Evolutionary conservation across 2,113 vertebrate genomes (phyloP), one percentile per base, ranked within the genome.

Genomic region (Upupa epops): DNA sequence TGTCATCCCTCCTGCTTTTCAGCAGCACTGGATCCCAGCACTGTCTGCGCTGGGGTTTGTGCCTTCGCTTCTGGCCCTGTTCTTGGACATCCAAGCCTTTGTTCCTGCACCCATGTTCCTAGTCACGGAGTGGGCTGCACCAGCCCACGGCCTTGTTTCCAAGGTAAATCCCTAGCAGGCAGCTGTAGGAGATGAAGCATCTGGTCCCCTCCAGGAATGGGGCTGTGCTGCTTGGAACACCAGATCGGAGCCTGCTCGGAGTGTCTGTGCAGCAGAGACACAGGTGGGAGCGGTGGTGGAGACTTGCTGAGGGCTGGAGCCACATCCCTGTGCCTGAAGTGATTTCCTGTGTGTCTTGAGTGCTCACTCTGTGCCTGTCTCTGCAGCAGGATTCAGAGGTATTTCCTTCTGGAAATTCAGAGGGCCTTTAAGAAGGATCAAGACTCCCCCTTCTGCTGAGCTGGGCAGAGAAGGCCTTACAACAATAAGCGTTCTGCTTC

Each of bases 141-240:
- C 7, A 28, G 1, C 15, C 0, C 24, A 0, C 6, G 0, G 2
- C 12, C 40, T 6, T 5, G 2, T 45, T 63, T 18, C 52, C 29
- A 0, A 16, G 79, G 88, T 6, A 13, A 8, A 60, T 42, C n/a
- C 31, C n/a, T 0, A 3, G 1, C 11, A 4, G 56, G 55, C 68
- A 20, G 42, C 75, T 51, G 70, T 1, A 1, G 68, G 3, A 42
- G 40, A 42, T 42, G 40, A 15, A 70, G 56, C 48, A 0, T 65
- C 54, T 18, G 79, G 66, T 70, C 46, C 79, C 73, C 72, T 51
- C 85, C 48, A 2, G 46, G 78, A 59, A 61, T 6, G 70, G 0
- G 1, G 34, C 58, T 0, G 36, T 9, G 65, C 51, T 16, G 8
- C 40, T 21, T 34, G 19, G 31, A 7, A 31, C 70, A 28, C 52